Percentiles rank a stretch among this genome's conserved stretches.
These are phyloP conservation scores for Forficula auricularia DNA, from an alignment of 1,140 invertebrate genomes.

Conservation along the genomic window DNA sequence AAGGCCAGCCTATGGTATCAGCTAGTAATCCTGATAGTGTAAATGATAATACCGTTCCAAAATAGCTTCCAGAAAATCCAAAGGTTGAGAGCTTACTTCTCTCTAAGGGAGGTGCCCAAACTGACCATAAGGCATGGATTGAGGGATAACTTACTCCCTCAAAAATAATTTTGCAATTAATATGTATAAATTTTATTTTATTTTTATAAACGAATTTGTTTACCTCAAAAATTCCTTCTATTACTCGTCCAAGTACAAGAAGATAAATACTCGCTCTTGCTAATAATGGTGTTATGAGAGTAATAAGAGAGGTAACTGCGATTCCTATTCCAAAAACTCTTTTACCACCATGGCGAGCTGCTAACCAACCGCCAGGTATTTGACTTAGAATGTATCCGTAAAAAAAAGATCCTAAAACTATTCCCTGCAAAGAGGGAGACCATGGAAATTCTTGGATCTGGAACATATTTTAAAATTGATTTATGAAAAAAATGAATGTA, in stretches of 20 bases:
- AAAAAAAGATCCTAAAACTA: conserved; percentile 40
- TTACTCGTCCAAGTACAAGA: conserved; percentile 55
- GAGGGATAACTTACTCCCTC: conserved; percentile 36
- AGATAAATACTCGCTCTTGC: conserved; percentile 50
- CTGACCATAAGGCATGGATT: conserved; percentile 31
- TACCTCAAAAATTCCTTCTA: conserved; percentile 81
- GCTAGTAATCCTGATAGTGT: conserved; percentile 23
- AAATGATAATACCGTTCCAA: conserved; percentile 25
- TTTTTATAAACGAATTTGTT: conserved; percentile 6
- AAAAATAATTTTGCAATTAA: conserved; percentile 14
- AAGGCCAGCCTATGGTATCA: conserved; percentile 27
- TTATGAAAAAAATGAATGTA: too few relatives aligned
- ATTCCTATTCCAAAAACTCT: conserved; percentile 56
- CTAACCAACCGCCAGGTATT: conserved; percentile 49
- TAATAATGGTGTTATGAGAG: conserved; percentile 61
- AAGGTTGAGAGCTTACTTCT: conserved; percentile 22
- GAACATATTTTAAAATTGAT: too few relatives aligned
- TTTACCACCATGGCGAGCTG: conserved; percentile 47
- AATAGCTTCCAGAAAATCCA: conserved; percentile 22
- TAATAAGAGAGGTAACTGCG: conserved; percentile 59
- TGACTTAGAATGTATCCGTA: conserved; percentile 41
- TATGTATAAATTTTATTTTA: too few relatives aligned
- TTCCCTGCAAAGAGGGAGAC: conserved; percentile 33
- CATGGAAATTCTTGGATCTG: conserved; percentile 29
- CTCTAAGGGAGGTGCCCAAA: conserved; percentile 33